Percentiles rank a stretch among this genome's conserved stretches.
These are phyloP conservation scores for Meandrina meandrites DNA, from an alignment of 92 coral and sea anemone genomes.

Conservation along the genomic window DNA sequence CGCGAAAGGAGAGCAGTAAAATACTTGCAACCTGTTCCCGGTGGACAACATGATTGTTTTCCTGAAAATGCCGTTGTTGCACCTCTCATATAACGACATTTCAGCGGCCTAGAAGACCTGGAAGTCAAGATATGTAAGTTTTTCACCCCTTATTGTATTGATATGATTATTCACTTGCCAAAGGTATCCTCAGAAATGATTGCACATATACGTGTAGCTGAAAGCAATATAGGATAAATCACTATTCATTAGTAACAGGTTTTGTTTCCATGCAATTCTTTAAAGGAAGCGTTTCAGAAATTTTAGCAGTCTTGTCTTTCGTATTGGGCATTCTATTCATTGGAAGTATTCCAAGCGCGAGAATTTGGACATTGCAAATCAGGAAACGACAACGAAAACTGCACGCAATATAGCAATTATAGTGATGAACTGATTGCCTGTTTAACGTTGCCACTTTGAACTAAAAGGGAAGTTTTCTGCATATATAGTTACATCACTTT, in stretches of 20 bases:
- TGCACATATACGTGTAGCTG: neutral
- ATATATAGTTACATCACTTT: neutral
- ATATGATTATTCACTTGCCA: neutral
- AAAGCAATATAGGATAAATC: neutral
- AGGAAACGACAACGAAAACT: neutral
- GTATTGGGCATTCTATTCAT: neutral
- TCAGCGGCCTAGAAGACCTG: neutral
- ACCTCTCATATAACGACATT: neutral
- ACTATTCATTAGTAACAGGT: neutral
- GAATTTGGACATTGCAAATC: neutral
- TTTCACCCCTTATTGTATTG: neutral
- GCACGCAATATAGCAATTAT: conserved; percentile 5
- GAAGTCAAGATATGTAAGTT: neutral
- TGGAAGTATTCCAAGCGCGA: neutral
- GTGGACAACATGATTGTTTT: neutral
- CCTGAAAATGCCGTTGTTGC: neutral
- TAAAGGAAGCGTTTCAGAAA: neutral
- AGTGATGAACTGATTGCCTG: neutral
- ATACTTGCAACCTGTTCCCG: neutral
- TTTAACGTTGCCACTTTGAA: neutral
- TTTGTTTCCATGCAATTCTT: neutral
- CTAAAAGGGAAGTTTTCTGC: neutral
- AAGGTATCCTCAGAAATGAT: neutral
- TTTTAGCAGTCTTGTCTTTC: neutral
- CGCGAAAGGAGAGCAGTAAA: neutral